A percentile compares a stretch with the other conserved stretches of the same genome.
These are phyloP conservation scores for Pseudoips prasinana DNA, from an alignment of 2,888 invertebrate genomes.

Conservation along the genomic window DNA sequence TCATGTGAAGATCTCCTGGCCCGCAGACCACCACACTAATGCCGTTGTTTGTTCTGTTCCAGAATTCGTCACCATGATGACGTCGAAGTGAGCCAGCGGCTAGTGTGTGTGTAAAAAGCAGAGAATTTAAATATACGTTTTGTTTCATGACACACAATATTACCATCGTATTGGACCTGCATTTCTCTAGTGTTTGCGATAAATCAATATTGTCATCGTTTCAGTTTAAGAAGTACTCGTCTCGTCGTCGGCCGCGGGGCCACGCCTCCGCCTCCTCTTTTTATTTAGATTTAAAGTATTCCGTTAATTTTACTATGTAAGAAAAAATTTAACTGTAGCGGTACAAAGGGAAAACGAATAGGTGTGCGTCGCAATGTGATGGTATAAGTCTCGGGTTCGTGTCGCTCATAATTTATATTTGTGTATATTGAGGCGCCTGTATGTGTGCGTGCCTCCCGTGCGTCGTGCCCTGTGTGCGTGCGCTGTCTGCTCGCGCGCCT, in stretches of 20 bases:
- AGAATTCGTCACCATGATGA: conserved; percentile 99
- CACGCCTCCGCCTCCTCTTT: conserved; percentile 52
- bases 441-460: conserved; percentile 5
- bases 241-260: conserved; percentile 36
- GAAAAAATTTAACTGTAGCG: conserved; percentile 73
- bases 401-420: conserved; percentile 63
- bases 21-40: conserved; percentile 30
- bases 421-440: conserved; percentile 39
- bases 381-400: conserved; percentile 58
- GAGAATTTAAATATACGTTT: conserved; percentile 84
- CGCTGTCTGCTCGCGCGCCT: no score
- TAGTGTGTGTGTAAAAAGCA: conserved; percentile 82
- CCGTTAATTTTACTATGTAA: conserved; percentile 80
- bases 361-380: conserved; percentile 74
- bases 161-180: conserved; percentile 83
- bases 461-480: conserved; percentile 45
- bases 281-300: conserved; percentile 80
- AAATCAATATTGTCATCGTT: conserved; percentile 80
- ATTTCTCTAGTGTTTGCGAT: conserved; percentile 83
- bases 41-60: conserved; percentile 71
- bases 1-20: conserved; percentile 27
- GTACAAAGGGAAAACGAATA: conserved; percentile 72
- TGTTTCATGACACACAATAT: conserved; percentile 83
- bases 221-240: conserved; percentile 70
- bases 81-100: conserved; percentile 97